These are phyloP conservation scores for Odontomyia ornata DNA, from an alignment of 2,888 invertebrate genomes.

Conservation along the genomic window DNA sequence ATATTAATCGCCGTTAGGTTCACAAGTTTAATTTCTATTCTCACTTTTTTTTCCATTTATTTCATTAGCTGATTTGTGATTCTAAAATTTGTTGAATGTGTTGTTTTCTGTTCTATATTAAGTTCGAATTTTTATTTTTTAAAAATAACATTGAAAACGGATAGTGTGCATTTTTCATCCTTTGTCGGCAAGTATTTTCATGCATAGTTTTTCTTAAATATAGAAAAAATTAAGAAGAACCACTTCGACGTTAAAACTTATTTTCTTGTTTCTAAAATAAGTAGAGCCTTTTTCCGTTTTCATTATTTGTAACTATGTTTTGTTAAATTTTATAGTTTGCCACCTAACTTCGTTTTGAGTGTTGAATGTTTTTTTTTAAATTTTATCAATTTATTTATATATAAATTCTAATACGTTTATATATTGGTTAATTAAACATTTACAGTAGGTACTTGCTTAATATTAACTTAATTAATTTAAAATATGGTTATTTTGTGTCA, in stretches of 20 bases:
- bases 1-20: constrained; percentile 40
- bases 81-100: neutral
- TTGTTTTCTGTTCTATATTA: constrained; percentile 50
- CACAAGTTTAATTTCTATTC: constrained; percentile 23
- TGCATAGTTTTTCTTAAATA: no score
- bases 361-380: no score
- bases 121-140: constrained; percentile 47
- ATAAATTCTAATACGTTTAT: constrained; percentile 44
- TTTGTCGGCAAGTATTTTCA: no score
- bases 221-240: no score
- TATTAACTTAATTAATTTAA: constrained; percentile 34
- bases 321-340: no score
- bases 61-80: neutral
- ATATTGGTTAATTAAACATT: constrained; percentile 44
- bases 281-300: no score
- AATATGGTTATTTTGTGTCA: constrained; percentile 25
- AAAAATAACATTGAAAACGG: no score
- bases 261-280: no score
- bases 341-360: no score
- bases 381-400: constrained; percentile 22
- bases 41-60: constrained; percentile 34
- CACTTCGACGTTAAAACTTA: no score
- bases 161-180: no score
- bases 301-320: no score
- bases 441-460: constrained; percentile 51